Conservation (phyloP, 2,113 vertebrate genomes). For the Cyanoderma ruficeps region DNA sequence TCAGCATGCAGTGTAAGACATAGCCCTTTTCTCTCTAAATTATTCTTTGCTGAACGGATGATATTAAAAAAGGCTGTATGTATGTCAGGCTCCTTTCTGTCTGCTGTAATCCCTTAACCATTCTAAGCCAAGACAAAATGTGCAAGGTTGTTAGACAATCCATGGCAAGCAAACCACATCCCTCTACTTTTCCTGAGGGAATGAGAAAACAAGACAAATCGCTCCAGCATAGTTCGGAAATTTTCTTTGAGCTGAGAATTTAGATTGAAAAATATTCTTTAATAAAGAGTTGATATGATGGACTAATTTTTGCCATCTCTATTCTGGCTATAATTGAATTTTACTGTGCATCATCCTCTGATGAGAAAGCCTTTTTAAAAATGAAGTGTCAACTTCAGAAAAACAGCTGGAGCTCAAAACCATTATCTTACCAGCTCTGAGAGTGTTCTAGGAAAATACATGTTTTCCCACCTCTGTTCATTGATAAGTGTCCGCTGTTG, state of each 20-base stretch:
- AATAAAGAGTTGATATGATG: not conserved
- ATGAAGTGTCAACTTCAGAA: not conserved
- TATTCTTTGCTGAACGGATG: not conserved
- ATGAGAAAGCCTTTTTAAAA: not conserved
- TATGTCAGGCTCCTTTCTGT: slow-evolving; percentile 7
- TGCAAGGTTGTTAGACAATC: not conserved
- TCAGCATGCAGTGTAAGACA: not conserved
- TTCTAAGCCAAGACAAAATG: slow-evolving; percentile 2
- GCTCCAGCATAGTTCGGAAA: not conserved
- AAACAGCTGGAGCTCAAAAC: not conserved
- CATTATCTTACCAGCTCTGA: not conserved
- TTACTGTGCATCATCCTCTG: not conserved
- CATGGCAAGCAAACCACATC: not conserved
- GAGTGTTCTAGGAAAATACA: not conserved
- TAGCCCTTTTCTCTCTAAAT: not conserved
- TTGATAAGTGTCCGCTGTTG: not conserved
- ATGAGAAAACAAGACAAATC: not conserved
- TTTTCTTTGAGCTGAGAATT: not conserved
- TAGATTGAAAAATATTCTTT: not conserved
- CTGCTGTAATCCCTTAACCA: not conserved
- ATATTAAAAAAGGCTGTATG: not conserved
- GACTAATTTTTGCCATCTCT: not conserved
- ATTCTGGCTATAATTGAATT: not conserved
- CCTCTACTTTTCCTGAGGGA: not conserved
- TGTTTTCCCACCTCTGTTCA: not conserved